phyloP scores from a whole-genome alignment of 2,113 vertebrate species.

The Rhadina sibilatrix region DNA sequence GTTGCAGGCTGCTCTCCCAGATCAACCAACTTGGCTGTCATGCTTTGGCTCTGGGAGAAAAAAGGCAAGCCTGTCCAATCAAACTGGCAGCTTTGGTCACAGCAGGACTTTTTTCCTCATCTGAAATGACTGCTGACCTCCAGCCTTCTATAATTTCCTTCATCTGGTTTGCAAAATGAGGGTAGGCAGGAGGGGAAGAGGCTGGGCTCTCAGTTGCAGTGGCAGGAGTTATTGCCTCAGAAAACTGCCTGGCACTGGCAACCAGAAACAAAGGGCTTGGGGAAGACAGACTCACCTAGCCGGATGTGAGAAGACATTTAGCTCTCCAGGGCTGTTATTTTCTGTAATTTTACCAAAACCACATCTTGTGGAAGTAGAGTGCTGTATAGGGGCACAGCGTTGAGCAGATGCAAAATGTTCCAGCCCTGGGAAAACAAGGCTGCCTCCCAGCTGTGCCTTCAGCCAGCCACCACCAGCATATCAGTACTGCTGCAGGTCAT shows the following conservation, averaged over 20 bases:
- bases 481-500: not conserved
- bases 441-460: not conserved
- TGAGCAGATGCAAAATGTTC: not conserved
- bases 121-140: not conserved
- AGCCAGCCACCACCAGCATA: not conserved
- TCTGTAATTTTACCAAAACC: not conserved
- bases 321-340: not conserved
- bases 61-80: not conserved
- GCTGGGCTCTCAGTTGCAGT: not conserved
- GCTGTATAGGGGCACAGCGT: accelerated
- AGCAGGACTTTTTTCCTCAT: not conserved
- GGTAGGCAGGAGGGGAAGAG: not conserved
- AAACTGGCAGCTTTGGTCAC: not conserved
- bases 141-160: not conserved
- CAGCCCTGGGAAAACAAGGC: accelerated
- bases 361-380: not conserved
- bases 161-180: not conserved
- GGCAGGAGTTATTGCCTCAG: not conserved
- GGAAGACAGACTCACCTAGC: not conserved
- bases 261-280: not conserved
- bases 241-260: not conserved
- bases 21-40: not conserved
- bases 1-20: not conserved
- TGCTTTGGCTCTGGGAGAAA: not conserved
- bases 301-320: not conserved